Base-by-base conservation (phyloP, 2,888 invertebrate species). In the Melanostoma mellinum region DNA sequence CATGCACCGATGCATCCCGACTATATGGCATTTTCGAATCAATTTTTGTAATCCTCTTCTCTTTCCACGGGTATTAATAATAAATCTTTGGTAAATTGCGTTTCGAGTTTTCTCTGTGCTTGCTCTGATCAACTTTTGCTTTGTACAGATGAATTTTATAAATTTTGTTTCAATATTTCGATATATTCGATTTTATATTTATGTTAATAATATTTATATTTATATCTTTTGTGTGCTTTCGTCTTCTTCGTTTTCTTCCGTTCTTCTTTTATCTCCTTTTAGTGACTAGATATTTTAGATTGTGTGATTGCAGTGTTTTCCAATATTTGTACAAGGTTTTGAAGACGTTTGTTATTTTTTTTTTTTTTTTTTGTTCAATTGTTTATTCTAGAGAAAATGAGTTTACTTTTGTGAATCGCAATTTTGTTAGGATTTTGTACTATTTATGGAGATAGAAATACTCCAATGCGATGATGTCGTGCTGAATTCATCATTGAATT, bases 381-480 rank as follows among this genome's bases (percentile, higher is more conserved):
- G 42, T 58, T 20, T 36, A 32, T 55, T 75, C 58, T 65, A 20
- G 20, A 20, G 20, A 40, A 46, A 58, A 20, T 53, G 50, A 35
- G n/a, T 65, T 69, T 63, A 42, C 50, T 48, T 35, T 60, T 33
- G 67, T 38, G 55, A 48, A 72, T 55, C 33, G 6, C 56, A 52
- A 53, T 50, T 48, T 36, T 33, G 36, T 48, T 71, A 60, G 33
- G 38, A 36, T 44, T 71, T 56, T 53, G 53, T 74, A 71, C 35
- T 53, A 48, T 80, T 87, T 89, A 91, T 89, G 91, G 91, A 91
- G 91, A 91, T 88, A 91, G 88, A 90, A 91, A 90, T 86, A 90
- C 91, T 90, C 91, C 91, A 88, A 90, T 89, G 87, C 91, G 91
- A 89, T 90, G 90, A 87, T 91, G 90, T 87, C 89, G 89, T 88